Evolutionary conservation across 2,888 invertebrate species (phyloP).

Genomic region (Dendrolimus houi): DNA sequence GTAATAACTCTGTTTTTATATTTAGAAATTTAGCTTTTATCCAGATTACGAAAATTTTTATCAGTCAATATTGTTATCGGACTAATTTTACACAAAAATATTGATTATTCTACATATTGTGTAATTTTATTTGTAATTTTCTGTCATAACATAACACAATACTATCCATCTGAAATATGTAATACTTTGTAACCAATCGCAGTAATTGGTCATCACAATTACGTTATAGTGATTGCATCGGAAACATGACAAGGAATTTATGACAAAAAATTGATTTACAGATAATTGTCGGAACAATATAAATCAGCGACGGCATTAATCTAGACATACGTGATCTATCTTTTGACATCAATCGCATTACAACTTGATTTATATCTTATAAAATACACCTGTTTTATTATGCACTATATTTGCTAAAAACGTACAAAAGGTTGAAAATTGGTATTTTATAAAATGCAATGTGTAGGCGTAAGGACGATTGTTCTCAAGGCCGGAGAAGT

Average conservation of each 20-base stretch:
- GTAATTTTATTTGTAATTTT: background rate
- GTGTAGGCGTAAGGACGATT: background rate
- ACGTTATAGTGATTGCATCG: constrained; percentile 10
- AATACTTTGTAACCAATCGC: constrained; percentile 14
- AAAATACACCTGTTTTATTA: background rate
- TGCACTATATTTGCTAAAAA: too few species aligned
- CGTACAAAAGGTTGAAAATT: too few species aligned
- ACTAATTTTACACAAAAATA: background rate
- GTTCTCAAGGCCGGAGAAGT: background rate
- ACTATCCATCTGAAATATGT: constrained; percentile 4
- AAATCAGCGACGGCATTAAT: constrained; percentile 11
- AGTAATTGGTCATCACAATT: background rate
- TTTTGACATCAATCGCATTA: background rate
- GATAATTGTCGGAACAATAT: constrained; percentile 7
- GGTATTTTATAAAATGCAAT: background rate
- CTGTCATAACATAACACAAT: background rate
- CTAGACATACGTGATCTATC: constrained; percentile 12
- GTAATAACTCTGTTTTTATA: too few species aligned
- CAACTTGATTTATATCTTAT: background rate
- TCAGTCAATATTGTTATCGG: background rate
- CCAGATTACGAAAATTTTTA: too few species aligned
- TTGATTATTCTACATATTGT: background rate
- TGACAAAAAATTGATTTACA: constrained; percentile 10
- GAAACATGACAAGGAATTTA: constrained; percentile 15
- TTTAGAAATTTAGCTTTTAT: too few species aligned